Evolutionary conservation across 2,888 invertebrate species (phyloP), one percentile per base, ranked within the genome.

Genomic region (Lordiphosa fenestrarum): DNA sequence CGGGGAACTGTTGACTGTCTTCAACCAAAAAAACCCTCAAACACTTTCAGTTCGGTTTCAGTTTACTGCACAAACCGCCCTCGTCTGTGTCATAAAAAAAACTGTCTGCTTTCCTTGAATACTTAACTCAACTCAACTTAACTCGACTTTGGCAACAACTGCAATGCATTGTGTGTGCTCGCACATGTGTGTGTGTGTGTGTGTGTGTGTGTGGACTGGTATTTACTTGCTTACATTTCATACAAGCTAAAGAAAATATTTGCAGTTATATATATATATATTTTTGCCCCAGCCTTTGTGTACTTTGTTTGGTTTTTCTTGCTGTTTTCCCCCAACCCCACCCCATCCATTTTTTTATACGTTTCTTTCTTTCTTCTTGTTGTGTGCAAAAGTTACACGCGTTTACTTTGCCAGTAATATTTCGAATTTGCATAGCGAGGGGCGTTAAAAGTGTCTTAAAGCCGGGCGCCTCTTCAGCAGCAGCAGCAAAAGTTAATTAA

Each of bases 211-310:
- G 39, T 52, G 37, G 36, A 10, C 41, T 44, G 39, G 57, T 74
- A 59, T 80, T 75, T 80, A 67, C 65, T 64, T 71, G 77, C 81
- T 71, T 71, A 71, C 84, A 76, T 80, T 60, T 73, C 69, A 61
- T 65, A 65, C 81, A 65, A 75, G 84, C 73, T 55, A 64, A 81
- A 69, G 77, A 84, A 84, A 77, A 84, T 77, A 77, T 77, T 77
- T 77, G 77, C 84, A 73, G 66, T 73, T 53, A 71, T 78, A 39
- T 49, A 48, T 65, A 36, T 65, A 19, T 19, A 19, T 46, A 51
- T 72, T 53, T 46, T 47, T 39, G 41, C 52, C 46, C 40, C 40
- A 54, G 61, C 49, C 67, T 75, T 56, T 80, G 68, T 73, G 68
- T 77, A 71, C 77, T 71, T 77, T 77, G 61, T 69, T 71, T 73